phyloP scores from a whole-genome alignment of 2,888 invertebrate species.

The Nomada flava region DNA sequence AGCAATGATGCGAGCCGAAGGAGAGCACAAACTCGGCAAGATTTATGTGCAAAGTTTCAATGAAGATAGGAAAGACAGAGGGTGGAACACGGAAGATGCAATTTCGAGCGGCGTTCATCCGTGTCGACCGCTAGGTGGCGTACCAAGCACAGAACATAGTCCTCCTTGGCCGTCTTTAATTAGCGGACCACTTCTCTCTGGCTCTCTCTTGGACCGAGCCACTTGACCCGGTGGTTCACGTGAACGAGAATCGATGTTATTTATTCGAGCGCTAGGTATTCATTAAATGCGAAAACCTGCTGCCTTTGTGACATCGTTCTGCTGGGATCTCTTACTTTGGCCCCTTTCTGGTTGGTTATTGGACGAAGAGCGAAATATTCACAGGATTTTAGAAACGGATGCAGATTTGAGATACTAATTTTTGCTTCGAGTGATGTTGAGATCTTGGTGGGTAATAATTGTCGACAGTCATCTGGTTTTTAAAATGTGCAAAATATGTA shows the following conservation, averaged over 20 bases:
- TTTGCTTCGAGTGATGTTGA: background rate
- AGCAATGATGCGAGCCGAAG: background rate
- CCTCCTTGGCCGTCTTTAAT: slow-evolving; percentile 47
- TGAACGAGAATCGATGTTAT: slow-evolving; percentile 55
- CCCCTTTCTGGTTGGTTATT: background rate
- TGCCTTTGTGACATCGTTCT: slow-evolving; percentile 10
- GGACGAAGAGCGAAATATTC: background rate
- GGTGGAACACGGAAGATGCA: slow-evolving; percentile 16
- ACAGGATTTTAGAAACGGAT: background rate
- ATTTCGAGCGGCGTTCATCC: slow-evolving; percentile 31
- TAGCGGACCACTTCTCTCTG: slow-evolving; percentile 31
- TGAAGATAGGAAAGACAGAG: background rate
- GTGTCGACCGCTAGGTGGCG: slow-evolving; percentile 27
- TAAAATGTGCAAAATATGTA: too few relatives aligned
- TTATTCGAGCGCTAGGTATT: slow-evolving; percentile 40
- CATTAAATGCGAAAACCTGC: slow-evolving; percentile 37
- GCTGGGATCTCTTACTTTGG: background rate
- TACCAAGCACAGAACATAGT: background rate
- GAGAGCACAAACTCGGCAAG: background rate
- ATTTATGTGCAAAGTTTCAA: slow-evolving; percentile 39
- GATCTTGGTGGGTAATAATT: too few relatives aligned
- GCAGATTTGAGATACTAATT: background rate
- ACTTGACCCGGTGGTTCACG: slow-evolving; percentile 49
- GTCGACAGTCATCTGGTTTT: too few relatives aligned
- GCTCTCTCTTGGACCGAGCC: slow-evolving; percentile 26